phyloP scores from a whole-genome alignment of 2,113 vertebrate species.

The Gobiocypris rarus region DNA sequence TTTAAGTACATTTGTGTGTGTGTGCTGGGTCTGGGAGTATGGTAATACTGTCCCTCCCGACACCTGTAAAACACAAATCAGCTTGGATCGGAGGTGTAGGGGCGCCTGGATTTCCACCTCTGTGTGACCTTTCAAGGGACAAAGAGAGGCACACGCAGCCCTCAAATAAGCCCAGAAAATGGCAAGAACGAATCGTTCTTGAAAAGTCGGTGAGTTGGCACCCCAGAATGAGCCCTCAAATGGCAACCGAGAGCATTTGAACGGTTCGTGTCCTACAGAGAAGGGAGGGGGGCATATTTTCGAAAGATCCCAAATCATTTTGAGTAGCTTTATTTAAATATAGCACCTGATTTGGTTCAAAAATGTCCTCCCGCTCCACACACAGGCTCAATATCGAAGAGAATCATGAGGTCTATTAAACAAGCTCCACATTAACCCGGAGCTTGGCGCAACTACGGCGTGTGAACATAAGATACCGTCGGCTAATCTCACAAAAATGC shows the following conservation, averaged over 20 bases:
- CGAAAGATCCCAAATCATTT: conserved; percentile 49
- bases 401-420: conserved; percentile 54
- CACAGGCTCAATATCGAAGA: conserved; percentile 47
- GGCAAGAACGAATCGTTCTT: conserved; percentile 64
- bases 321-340: conserved; percentile 71
- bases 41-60: conserved; percentile 47
- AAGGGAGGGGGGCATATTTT: conserved; percentile 31
- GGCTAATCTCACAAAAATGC: neutral
- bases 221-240: conserved; percentile 32
- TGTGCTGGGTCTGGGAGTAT: conserved; percentile 45
- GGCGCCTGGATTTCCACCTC: conserved; percentile 24
- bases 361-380: conserved; percentile 49
- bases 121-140: conserved; percentile 54
- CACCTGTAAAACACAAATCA: conserved; percentile 49
- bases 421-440: neutral
- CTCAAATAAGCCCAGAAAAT: conserved; percentile 57
- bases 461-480: neutral
- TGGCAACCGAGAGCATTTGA: conserved; percentile 13
- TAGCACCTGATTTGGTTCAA: conserved; percentile 72
- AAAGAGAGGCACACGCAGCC: conserved; percentile 63
- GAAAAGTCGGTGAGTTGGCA: conserved; percentile 28
- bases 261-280: conserved; percentile 15
- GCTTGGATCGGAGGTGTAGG: conserved; percentile 26
- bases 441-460: neutral
- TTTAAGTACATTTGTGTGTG: conserved; percentile 58